Percentiles rank a stretch among this genome's conserved stretches.
Evolutionary conservation across 2,888 invertebrate genomes (phyloP).

Genomic region (Epistrophe grossulariae): DNA sequence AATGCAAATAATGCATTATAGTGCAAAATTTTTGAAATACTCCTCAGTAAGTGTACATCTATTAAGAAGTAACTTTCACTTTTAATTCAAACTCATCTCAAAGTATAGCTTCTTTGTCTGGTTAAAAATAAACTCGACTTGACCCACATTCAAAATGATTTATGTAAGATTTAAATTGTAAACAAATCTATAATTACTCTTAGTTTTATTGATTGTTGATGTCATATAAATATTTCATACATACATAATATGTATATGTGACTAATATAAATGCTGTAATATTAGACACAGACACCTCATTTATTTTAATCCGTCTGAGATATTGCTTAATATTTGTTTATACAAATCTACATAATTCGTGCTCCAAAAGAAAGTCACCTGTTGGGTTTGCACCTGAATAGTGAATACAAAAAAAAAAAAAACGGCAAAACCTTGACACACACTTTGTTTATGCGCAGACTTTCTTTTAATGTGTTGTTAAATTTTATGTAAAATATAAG

Average conservation of each 20-base stretch:
- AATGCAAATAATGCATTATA: background rate
- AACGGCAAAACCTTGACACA: conserved; percentile 16
- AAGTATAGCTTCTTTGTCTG: background rate
- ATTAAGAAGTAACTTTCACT: background rate
- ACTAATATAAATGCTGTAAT: background rate
- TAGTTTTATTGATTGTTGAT: conserved; percentile 29
- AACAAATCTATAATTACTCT: conserved; percentile 26
- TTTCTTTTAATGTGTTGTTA: conserved; percentile 47
- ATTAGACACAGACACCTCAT: conserved; percentile 1
- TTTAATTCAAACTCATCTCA: background rate
- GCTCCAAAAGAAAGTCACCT: conserved; percentile 45
- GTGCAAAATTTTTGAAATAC: background rate
- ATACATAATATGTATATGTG: too few relatives aligned
- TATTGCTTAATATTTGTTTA: conserved; percentile 53
- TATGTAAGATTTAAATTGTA: conserved; percentile 21
- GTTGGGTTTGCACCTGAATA: background rate
- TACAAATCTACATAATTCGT: conserved; percentile 20
- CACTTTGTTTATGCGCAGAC: conserved; percentile 10
- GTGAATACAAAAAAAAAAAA: background rate
- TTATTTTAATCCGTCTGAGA: background rate
- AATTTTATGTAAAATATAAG: background rate
- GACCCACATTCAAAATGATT: conserved; percentile 11
- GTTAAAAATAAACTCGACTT: background rate
- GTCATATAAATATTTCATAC: background rate
- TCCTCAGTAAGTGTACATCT: background rate